These are phyloP conservation scores for Phasia obesa DNA, from an alignment of 2,888 invertebrate species.

Conservation along the genomic window DNA sequence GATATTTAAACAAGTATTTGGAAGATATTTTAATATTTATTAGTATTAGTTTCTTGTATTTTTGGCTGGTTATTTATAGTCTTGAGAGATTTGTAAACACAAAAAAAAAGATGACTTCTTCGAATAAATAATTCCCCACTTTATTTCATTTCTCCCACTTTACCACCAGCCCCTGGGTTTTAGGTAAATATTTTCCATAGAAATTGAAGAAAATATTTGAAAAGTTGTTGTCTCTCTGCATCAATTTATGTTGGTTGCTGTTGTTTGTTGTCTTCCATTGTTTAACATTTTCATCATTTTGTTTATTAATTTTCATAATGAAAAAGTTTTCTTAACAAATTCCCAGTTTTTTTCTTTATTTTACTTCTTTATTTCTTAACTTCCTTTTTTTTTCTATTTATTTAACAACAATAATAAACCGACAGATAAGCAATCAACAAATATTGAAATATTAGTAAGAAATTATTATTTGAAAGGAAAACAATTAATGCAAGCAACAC, in stretches of 20 bases:
- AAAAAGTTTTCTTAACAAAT: constrained; percentile 73
- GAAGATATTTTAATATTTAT: constrained; percentile 35
- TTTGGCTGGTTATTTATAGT: not conserved
- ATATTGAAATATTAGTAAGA: constrained; percentile 69
- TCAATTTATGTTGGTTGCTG: constrained; percentile 28
- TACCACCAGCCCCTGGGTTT: not conserved
- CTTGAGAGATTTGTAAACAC: constrained; percentile 35
- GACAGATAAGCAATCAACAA: constrained; percentile 67
- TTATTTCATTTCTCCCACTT: constrained; percentile 19
- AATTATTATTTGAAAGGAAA: constrained; percentile 61
- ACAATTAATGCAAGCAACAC: constrained; percentile 36
- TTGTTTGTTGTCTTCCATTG: constrained; percentile 58
- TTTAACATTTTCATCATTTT: constrained; percentile 71
- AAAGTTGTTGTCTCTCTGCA: constrained; percentile 37
- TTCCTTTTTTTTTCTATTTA: constrained; percentile 25
- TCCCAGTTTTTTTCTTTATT: not conserved
- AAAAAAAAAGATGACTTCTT: not conserved
- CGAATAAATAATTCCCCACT: constrained; percentile 42
- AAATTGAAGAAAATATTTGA: constrained; percentile 39
- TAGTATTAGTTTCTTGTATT: not conserved
- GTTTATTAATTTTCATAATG: constrained; percentile 79
- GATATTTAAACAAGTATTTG: constrained; percentile 2
- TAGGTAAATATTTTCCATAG: not conserved
- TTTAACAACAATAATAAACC: constrained; percentile 47
- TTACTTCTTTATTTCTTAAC: constrained; percentile 1